Base-by-base conservation (phyloP, 2,113 vertebrate species). In the Silurus glanis region DNA sequence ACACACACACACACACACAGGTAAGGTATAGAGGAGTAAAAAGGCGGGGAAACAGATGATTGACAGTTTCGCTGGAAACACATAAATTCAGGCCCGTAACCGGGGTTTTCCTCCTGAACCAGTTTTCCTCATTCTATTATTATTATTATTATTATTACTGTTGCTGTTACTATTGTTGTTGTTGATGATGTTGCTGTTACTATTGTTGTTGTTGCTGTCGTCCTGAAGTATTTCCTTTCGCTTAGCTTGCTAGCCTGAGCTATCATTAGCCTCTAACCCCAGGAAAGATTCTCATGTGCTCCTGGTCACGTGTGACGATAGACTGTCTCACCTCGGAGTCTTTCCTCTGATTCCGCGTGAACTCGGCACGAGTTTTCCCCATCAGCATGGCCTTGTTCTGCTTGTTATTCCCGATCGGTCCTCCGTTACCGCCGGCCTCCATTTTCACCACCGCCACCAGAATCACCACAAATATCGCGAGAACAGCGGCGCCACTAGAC, bases 321-420 rank as follows among this genome's bases (percentile, higher is more conserved):
- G 10, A 17, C 74, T 55, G 4, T 19, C 95, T 90, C 90, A 98
- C 97, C 97, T 99, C 97, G 6, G 97, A 98, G 80, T 98, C 97
- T 94, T 98, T 98, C 67, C 97, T 95, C 88, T 96, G 95, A 86
- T 96, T 97, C 55, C 97, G 96, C 81, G 95, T 95, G 83, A 97
- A 96, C 86, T 99, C 97, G 0, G 95, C 94, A 85, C 96, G 95
- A 55, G 94, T 91, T 90, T 95, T 96, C 80, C 93, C 95, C 0
- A 94, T 92, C 66, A 94, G 21, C 94, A 95, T 94, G 9, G 92
- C 89, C 86, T 95, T 58, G 23, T 69, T 97, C 91, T 96, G 96
- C 91, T 97, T 97, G 91, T 97, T 97, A 93, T 97, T 98, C 89
- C 94, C 92, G 84, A 92, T 92, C 84, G 95, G 88, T 83, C 92